Evolutionary conservation across 2,797 vertebrate species (phyloP), one percentile per base, ranked within the genome.

Genomic region (Taenioides sp.): DNA sequence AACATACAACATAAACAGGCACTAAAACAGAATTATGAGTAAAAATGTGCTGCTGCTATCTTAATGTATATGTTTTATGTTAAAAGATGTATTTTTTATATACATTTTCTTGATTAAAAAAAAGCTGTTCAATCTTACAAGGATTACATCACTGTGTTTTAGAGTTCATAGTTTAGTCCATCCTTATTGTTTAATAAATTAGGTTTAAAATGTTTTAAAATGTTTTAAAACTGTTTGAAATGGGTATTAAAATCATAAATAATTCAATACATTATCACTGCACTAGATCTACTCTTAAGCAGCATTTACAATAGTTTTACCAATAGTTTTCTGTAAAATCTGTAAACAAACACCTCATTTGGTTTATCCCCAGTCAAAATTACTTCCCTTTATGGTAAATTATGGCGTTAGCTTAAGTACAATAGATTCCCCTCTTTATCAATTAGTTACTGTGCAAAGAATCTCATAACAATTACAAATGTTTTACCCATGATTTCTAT

Each of bases 381-480:
- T 69, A 40, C 62, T 67, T 10, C 18, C 1, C 18, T 16, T 57
- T 11, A 43, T 43, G 14, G 12, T 2, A 14, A 14, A 43, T 43
- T 43, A 14, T 23, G 9, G 52, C 18, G 54, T 25, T 40, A 3
- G 47, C 4, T 17, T 27, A 25, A 47, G 7, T 37, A 7, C 22
- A 50, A 61, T 14, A n/a, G 52, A 64, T 61, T 22, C 54, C 22
- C 20, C n/a, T 34, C 31, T n/a, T 52, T 18, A 22, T 63, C 34
- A 2, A 9, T 93, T 90, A 62, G 58, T 80, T 0, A 93, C 92
- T 0, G 85, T 74, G 75, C 85, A 89, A 49, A 94, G 1, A 0
- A 77, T 84, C 57, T 88, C 73, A 73, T 93, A 94, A 77, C 18
- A 22, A 9, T 63, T 37, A 31, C 27, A 61, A 28, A 5, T 0